A percentile compares a stretch with the other conserved stretches of the same genome.
phyloP scores from a whole-genome alignment of 2,888 invertebrate genomes.

The Meiosimyza platycephala region DNA sequence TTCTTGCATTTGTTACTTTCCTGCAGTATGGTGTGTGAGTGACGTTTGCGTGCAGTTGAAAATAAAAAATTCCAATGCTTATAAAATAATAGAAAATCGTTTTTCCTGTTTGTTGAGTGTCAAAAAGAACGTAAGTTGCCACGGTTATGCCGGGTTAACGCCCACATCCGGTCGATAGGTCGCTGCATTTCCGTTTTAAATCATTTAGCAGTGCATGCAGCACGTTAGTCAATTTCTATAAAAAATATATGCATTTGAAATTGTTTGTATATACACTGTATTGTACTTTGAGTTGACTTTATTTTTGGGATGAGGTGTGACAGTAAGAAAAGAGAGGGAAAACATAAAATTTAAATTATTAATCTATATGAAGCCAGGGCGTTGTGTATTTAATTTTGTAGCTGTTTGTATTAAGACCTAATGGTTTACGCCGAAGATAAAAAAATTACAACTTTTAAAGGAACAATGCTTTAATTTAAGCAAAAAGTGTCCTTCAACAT shows the following conservation, averaged over 20 bases:
- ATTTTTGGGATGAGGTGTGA: no score
- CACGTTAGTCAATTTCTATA: not conserved
- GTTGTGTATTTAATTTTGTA: not conserved
- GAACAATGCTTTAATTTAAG: no score
- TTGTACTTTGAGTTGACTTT: no score
- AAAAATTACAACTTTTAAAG: no score
- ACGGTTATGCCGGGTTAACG: not conserved
- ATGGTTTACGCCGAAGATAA: no score
- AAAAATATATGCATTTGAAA: no score
- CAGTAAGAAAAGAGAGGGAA: no score
- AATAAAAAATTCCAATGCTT: not conserved
- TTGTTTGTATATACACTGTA: no score
- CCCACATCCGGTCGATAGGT: conserved; percentile 17
- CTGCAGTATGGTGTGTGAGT: no score
- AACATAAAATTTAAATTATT: not conserved
- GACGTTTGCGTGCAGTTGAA: not conserved
- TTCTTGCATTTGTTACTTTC: not conserved
- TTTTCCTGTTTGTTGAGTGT: conserved; percentile 4
- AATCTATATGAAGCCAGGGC: not conserved
- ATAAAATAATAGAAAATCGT: not conserved
- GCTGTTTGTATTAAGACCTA: no score
- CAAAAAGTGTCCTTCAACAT: no score
- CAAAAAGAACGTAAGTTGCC: not conserved
- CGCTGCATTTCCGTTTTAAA: not conserved
- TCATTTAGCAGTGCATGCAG: not conserved